These are phyloP conservation scores for Amblyopsis hoosieri DNA, from an alignment of 2,797 vertebrate species.

Conservation along the genomic window DNA sequence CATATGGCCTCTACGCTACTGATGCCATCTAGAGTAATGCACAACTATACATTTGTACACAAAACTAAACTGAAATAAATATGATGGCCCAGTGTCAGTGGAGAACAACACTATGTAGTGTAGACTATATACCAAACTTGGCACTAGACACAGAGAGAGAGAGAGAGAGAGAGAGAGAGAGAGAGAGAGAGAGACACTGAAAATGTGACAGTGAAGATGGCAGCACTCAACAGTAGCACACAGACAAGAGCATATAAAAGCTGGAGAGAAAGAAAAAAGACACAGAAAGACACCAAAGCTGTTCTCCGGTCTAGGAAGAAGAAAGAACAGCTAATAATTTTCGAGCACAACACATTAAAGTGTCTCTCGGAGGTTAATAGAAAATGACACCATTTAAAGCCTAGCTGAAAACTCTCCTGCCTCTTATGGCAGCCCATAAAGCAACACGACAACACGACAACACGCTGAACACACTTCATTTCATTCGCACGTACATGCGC, in stretches of 20 bases:
- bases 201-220: neutral
- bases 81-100: too few species aligned
- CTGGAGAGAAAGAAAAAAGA: neutral
- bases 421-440: slow-evolving; percentile 33
- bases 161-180: neutral
- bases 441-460: slow-evolving; percentile 37
- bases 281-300: neutral
- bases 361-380: slow-evolving; percentile 52
- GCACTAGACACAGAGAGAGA: neutral
- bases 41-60: neutral
- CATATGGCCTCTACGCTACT: neutral
- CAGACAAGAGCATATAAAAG: neutral
- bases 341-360: slow-evolving; percentile 40
- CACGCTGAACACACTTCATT: slow-evolving; percentile 32
- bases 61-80: too few species aligned
- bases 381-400: slow-evolving; percentile 50
- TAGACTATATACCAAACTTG: neutral
- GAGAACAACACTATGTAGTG: neutral
- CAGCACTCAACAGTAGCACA: neutral
- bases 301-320: neutral
- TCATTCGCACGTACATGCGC: slow-evolving; percentile 9
- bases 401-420: slow-evolving; percentile 43
- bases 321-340: slow-evolving; percentile 32
- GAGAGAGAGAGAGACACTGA: neutral
- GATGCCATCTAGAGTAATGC: neutral